Base-by-base conservation (phyloP, 53 echinoderm and acorn worm species). In the Actinopyga echinites region DNA sequence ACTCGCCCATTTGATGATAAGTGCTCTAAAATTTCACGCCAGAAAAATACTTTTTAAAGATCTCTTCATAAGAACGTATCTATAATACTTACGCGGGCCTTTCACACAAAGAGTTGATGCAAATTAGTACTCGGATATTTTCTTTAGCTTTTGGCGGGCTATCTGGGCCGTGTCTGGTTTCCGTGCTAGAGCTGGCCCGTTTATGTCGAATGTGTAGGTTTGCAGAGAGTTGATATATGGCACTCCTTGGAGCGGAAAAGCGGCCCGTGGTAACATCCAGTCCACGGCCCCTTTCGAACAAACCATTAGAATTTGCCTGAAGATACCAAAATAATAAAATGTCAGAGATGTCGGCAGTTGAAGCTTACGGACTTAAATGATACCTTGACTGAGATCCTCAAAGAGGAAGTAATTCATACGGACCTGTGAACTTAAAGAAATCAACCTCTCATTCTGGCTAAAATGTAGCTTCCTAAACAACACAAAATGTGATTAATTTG, bases 181-280 rank as follows among this genome's bases (percentile, higher is more conserved):
- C 65, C 12, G 30, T 31, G 58, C 88, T 90, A 69, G 91, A 87
- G 34, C 82, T 83, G 0, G 93, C 84, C 20, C 89, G 81, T 49
- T 88, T 90, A 56, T 94, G 97, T 32, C 89, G 82, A 66, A 96
- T 82, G 85, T 96, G 97, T 0, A 96, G 77, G 53, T 94, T 96
- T 9, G 94, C 97, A 1, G 94, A 92, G 56, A 96, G 79, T 83
- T 96, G 97, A 83, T 96, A 96, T 52, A 96, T 96, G 62, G 94
- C 97, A 38, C 88, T 92, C 15, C 94, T 82, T 0, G 92, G 92
- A 6, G 94, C 97, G 1, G 93, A 94, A 89, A 94, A 96, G 21
- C 97, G 88, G 3, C 97, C 97, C 0, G 94, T 87, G 30, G 79
- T 86, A n/a, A 96, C 94, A 67, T 96, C 97, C 58, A 96, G 73